Percentiles rank a stretch among this genome's conserved stretches.
phyloP scores from a whole-genome alignment of 2,888 invertebrate genomes.

The Drosophila meridiana region DNA sequence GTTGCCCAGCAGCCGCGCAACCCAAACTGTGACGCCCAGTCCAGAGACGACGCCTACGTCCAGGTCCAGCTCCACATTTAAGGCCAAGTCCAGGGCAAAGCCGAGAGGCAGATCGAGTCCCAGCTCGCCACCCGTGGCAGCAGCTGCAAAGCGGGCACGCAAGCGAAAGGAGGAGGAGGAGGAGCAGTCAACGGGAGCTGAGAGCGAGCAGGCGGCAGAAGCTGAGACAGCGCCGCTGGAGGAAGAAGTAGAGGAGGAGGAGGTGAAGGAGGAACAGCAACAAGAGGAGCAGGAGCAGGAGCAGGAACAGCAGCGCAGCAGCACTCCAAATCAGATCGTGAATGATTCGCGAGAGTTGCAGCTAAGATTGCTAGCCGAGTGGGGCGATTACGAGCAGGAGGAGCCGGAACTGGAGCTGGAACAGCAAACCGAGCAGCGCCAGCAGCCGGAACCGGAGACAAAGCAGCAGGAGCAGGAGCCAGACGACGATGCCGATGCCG shows the following conservation, averaged over 20 bases:
- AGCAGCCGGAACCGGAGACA: background rate
- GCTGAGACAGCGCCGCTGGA: background rate
- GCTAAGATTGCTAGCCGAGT: slow-evolving; percentile 90
- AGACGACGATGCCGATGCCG: background rate
- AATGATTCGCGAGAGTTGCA: slow-evolving; percentile 86
- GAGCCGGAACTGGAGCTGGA: slow-evolving; percentile 8
- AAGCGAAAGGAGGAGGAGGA: background rate
- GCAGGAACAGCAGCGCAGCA: background rate
- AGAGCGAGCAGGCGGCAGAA: background rate
- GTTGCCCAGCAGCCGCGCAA: background rate
- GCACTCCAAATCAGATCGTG: background rate
- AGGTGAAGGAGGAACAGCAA: background rate
- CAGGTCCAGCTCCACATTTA: too few relatives aligned
- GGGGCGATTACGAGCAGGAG: slow-evolving; percentile 88
- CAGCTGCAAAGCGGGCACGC: background rate
- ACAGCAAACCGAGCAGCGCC: background rate
- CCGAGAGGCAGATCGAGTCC: background rate
- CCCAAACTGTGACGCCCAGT: too few relatives aligned
- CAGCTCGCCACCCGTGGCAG: background rate
- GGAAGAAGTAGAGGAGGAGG: background rate
- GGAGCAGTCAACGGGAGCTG: background rate
- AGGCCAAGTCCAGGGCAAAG: background rate
- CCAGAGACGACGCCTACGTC: background rate
- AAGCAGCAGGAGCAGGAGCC: background rate
- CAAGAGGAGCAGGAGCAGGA: background rate